These are phyloP conservation scores for Rhinatrema bivittatum DNA, from an alignment of 2,797 vertebrate species.

Conservation along the genomic window DNA sequence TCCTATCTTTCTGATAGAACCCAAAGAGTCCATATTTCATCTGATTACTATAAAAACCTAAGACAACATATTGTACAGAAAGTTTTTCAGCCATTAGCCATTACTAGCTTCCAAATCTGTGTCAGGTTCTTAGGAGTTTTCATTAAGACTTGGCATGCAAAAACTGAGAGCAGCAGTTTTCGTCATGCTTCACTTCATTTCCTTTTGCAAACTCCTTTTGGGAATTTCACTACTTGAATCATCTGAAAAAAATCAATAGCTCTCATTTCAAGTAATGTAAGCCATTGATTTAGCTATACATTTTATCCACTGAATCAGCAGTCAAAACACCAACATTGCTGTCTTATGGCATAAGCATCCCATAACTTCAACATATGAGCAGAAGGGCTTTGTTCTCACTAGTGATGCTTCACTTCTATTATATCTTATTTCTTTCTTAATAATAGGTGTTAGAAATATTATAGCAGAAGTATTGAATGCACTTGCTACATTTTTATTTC, in stretches of 20 bases:
- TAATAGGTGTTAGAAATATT: too few relatives aligned
- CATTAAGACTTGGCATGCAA: background rate
- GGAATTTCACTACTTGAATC: conserved; percentile 8
- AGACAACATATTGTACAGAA: background rate
- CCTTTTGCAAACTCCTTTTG: background rate
- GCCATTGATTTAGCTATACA: conserved; percentile 21
- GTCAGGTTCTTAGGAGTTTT: background rate
- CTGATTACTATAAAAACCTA: background rate
- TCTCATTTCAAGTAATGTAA: conserved; percentile 21
- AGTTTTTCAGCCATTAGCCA: background rate
- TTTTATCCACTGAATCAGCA: conserved; percentile 23
- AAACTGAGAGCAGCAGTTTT: background rate
- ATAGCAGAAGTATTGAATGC: too few relatives aligned
- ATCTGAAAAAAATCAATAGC: conserved; percentile 7
- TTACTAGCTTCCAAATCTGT: background rate
- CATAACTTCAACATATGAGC: too few relatives aligned
- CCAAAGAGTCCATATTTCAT: background rate
- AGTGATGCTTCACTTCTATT: too few relatives aligned
- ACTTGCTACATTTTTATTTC: too few relatives aligned
- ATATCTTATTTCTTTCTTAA: too few relatives aligned
- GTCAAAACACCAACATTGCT: conserved; percentile 12
- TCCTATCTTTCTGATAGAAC: too few relatives aligned
- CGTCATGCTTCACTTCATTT: background rate
- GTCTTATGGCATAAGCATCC: background rate
- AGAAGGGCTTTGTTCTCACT: too few relatives aligned